Base-by-base conservation (phyloP, 1,140 invertebrate species). In the Coboldia fuscipes region DNA sequence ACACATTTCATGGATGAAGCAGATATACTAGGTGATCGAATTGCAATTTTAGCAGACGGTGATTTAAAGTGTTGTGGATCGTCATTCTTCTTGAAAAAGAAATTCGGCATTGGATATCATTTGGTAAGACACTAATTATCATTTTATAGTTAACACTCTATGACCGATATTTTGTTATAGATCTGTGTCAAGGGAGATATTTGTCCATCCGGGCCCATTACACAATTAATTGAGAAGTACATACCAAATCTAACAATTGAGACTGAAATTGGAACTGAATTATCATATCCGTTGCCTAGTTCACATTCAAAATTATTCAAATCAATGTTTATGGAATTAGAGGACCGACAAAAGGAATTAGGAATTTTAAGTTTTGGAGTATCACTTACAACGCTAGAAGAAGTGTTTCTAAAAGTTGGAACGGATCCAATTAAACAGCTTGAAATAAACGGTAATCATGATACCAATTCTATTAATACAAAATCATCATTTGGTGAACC, bases 1-100 rank as follows among this genome's bases (percentile, higher is more conserved):
- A 96, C 89, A 2, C 89, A 96, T 57, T 90, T 83, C 53, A 92
- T 96, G 85, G 89, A 94, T 56, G 89, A 96, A 61, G 89, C 89
- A 10, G 88, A 96, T 57, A 66, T 81, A 14, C 61, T 94, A 1
- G 86, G 85, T 2, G 85, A 93, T 54, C 62, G 81, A 39, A 83
- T 92, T 39, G 81, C 83, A 2, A 88, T 92, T 31, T 78, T 92
- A 70, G 68, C 79, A 24, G 63, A 72, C 23, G 86, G 85, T 2
- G 56, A 63, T 34, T 52, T 89, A 2, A 67, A 71, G 43, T 88
- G 82, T 47, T 72, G 66, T 53, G 79, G 77, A 12, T 70, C 72
- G 2, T 63, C 77, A 16, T 60, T 81, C 45, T 82, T 79, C 48
- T 50, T 82, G 26, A 83, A 83, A 47, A 75, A 73, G 44, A 62